Percentiles rank a stretch among this genome's conserved stretches.
Conservation (phyloP, 2,113 vertebrate genomes). For the Rana temporaria region DNA sequence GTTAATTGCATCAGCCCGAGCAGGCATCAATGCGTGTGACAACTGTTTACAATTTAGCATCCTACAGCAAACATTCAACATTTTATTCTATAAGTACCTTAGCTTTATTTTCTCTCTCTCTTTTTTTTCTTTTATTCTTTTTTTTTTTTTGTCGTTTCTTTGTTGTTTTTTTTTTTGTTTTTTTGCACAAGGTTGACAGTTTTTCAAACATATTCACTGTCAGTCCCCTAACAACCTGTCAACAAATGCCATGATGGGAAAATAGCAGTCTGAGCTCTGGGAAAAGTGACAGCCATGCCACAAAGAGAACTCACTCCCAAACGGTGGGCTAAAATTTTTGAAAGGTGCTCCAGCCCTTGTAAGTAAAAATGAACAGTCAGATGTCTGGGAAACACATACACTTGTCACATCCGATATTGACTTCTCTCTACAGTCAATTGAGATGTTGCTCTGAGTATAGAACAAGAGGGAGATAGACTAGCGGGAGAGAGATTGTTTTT, state of each 20-base stretch:
- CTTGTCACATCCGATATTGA: constrained; percentile 86
- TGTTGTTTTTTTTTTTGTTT: constrained; percentile 75
- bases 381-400: constrained; percentile 76
- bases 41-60: constrained; percentile 71
- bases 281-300: constrained; percentile 93
- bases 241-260: constrained; percentile 84
- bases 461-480: constrained; percentile 46
- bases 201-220: constrained; percentile 91
- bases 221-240: constrained; percentile 88
- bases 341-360: constrained; percentile 82
- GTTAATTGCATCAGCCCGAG: constrained; percentile 70
- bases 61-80: constrained; percentile 74
- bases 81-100: not conserved
- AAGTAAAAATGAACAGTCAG: constrained; percentile 90
- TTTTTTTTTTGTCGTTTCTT: constrained; percentile 72
- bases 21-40: constrained; percentile 65
- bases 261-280: constrained; percentile 82
- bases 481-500: constrained; percentile 12
- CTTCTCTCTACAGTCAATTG: constrained; percentile 70
- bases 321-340: constrained; percentile 83
- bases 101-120: constrained; percentile 75
- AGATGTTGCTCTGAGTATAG: constrained; percentile 73
- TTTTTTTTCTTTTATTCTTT: constrained; percentile 62
- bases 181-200: constrained; percentile 87
- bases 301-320: constrained; percentile 87